Evolutionary conservation across 2,888 invertebrate species (phyloP).

Genomic region (Tinea semifulvella): DNA sequence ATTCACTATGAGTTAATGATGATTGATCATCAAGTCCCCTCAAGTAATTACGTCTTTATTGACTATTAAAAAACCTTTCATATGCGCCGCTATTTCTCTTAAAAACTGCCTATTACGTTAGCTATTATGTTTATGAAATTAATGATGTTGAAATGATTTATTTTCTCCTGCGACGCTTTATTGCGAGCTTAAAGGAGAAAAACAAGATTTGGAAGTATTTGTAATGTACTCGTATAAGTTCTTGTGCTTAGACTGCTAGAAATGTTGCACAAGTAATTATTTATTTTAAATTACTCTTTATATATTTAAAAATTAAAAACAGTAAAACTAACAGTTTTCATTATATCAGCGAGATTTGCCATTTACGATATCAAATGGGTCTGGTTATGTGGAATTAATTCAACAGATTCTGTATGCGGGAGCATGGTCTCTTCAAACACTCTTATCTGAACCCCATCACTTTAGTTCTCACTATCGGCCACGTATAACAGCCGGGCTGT

Average conservation of each 20-base stretch:
- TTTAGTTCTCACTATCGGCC: conserved; percentile 9
- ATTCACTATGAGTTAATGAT: conserved; percentile 28
- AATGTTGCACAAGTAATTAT: too few species aligned
- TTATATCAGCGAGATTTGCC: too few species aligned
- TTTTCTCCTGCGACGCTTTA: too few species aligned
- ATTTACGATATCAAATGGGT: background rate
- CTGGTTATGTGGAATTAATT: conserved; percentile 2
- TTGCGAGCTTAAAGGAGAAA: too few species aligned
- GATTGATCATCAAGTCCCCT: conserved; percentile 41
- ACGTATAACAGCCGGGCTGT: background rate
- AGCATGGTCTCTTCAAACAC: conserved; percentile 14
- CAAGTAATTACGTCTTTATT: conserved; percentile 40
- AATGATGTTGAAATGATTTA: conserved; percentile 36
- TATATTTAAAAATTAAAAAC: too few species aligned
- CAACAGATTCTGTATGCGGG: conserved; percentile 2
- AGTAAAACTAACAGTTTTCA: too few species aligned
- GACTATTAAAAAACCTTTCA: conserved; percentile 32
- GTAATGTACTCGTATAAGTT: too few species aligned
- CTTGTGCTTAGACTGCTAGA: too few species aligned
- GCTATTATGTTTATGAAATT: conserved; percentile 27
- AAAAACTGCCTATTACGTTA: conserved; percentile 24
- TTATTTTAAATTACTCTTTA: background rate
- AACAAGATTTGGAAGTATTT: too few species aligned
- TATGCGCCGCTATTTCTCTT: conserved; percentile 18
- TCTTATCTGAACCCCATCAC: conserved; percentile 11